A percentile compares a stretch with the other conserved stretches of the same genome.
Evolutionary conservation across 2,797 vertebrate genomes (phyloP).

Genomic region (Darevskia mixta): DNA sequence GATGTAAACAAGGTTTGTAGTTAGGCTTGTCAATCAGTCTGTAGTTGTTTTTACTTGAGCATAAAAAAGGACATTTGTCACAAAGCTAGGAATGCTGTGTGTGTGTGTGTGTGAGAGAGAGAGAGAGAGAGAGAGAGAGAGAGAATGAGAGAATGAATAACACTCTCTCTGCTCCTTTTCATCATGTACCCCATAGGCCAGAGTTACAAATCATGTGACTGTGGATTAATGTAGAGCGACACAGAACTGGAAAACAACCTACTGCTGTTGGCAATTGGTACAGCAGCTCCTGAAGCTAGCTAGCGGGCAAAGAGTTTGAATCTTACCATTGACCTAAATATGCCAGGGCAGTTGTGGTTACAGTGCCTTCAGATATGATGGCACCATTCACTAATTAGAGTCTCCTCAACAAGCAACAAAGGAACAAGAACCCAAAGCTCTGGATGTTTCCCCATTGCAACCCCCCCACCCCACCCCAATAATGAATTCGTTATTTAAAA

Average conservation of each 20-base stretch:
- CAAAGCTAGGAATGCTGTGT: neutral
- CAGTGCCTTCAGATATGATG: constrained; percentile 6
- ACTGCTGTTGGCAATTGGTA: neutral
- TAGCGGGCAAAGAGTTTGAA: neutral
- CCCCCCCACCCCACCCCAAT: constrained; percentile 9
- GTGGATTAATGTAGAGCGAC: neutral
- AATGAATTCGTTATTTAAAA: constrained; percentile 74
- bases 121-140: no score
- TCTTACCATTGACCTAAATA: constrained; percentile 25
- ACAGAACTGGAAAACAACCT: constrained; percentile 12
- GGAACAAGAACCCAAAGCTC: neutral
- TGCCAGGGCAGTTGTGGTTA: constrained; percentile 15
- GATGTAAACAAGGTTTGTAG: neutral
- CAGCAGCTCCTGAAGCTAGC: neutral
- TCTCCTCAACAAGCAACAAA: constrained; percentile 27
- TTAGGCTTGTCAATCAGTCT: neutral
- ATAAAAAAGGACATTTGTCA: neutral
- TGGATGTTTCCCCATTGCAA: constrained; percentile 43
- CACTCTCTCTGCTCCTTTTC: neutral
- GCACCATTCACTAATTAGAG: constrained; percentile 26
- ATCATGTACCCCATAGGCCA: neutral
- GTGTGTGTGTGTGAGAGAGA: neutral
- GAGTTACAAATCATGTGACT: neutral
- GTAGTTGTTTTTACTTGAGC: neutral
- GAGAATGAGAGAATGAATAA: no score